phyloP scores from a whole-genome alignment of 2,113 vertebrate species.

The Gasterosteus aculeatus region DNA sequence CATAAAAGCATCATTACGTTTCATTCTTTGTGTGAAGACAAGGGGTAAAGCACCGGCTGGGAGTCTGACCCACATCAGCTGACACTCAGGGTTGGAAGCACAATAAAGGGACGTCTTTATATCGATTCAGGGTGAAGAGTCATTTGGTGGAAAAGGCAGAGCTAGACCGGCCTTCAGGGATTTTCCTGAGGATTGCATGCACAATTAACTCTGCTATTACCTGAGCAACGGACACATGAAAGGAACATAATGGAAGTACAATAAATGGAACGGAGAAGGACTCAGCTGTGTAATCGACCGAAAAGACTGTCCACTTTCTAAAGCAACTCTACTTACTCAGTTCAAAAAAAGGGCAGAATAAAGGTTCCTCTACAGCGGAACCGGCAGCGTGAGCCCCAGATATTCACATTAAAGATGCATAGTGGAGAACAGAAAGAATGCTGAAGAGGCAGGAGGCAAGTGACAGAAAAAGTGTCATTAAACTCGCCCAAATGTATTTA shows the following conservation, averaged over 20 bases:
- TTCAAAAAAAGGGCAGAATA: not conserved
- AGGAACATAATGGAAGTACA: not conserved
- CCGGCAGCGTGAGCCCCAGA: not conserved
- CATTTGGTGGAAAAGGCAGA: slow-evolving; percentile 3
- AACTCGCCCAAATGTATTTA: not conserved
- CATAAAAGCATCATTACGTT: not conserved
- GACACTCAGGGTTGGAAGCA: not conserved
- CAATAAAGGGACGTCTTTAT: not conserved
- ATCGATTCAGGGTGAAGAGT: slow-evolving; percentile 6
- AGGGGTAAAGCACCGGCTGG: too few species aligned
- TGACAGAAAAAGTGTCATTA: not conserved
- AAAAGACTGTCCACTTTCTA: not conserved
- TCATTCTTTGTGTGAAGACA: not conserved
- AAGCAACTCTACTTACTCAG: too few species aligned
- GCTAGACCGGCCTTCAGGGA: not conserved
- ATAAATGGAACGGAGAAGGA: not conserved
- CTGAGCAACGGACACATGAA: not conserved
- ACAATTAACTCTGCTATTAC: not conserved
- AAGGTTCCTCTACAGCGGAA: not conserved
- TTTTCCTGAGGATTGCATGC: not conserved
- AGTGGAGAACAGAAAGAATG: not conserved
- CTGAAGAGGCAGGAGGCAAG: not conserved
- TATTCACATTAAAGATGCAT: not conserved
- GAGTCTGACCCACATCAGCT: not conserved
- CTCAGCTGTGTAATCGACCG: not conserved